A percentile compares a stretch with the other conserved stretches of the same genome.
Evolutionary conservation across 1,140 invertebrate species (phyloP).

Genomic region (Drosophila trapezifrons): DNA sequence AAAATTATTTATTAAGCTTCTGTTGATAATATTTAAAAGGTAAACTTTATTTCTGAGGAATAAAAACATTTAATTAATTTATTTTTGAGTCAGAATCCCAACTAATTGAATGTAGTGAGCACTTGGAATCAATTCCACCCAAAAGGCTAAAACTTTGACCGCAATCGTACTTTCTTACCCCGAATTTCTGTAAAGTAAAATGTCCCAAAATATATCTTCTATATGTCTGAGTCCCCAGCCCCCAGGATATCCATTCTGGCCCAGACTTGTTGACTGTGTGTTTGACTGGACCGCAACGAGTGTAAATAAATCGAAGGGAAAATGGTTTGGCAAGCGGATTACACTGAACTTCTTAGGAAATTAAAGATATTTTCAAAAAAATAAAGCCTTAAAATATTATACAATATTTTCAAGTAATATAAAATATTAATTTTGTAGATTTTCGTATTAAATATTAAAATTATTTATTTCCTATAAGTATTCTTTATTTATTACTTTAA

Average conservation of each 20-base stretch:
- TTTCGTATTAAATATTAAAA: no score
- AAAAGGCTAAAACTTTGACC: neutral
- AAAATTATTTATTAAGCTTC: no score
- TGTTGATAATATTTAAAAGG: no score
- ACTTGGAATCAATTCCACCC: neutral
- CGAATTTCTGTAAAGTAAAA: neutral
- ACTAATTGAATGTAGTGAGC: slow-evolving; percentile 1
- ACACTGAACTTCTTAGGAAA: no score
- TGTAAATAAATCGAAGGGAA: slow-evolving; percentile 66
- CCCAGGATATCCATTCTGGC: slow-evolving; percentile 16
- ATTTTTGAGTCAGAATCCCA: no score
- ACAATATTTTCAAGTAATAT: no score
- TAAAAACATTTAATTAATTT: no score
- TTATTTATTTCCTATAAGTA: no score
- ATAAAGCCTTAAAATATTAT: no score
- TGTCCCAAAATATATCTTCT: neutral
- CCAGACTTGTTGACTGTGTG: slow-evolving; percentile 41
- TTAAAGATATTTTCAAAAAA: neutral
- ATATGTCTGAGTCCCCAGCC: neutral
- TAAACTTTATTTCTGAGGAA: no score
- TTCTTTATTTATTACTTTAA: neutral
- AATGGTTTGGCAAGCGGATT: slow-evolving; percentile 18
- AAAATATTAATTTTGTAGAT: no score
- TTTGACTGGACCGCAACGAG: slow-evolving; percentile 57
- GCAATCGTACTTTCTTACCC: neutral